Evolutionary conservation across 30 jellyfish, hydroid and myxozoan genomes (phyloP).

Genomic region (Morbakka virulenta): DNA sequence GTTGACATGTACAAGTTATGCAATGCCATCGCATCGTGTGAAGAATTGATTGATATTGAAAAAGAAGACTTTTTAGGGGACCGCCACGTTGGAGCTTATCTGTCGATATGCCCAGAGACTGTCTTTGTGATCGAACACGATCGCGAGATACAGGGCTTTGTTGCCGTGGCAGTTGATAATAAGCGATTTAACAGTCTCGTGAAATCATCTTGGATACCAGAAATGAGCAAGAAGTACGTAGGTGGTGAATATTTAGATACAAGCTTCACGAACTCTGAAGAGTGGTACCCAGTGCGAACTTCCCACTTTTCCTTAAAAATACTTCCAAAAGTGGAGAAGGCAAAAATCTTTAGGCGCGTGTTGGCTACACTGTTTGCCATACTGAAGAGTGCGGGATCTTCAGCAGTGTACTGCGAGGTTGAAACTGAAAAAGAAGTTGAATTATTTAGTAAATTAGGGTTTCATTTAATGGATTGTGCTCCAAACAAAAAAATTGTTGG

Average conservation of each 20-base stretch:
- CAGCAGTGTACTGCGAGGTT: constrained; percentile 58
- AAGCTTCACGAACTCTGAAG: constrained; percentile 36
- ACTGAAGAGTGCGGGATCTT: constrained; percentile 79
- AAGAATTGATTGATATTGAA: constrained; percentile 11
- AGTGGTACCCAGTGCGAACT: constrained; percentile 56
- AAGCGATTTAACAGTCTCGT: constrained; percentile 54
- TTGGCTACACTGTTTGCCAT: constrained; percentile 63
- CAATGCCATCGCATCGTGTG: constrained; percentile 10
- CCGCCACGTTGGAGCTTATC: constrained; percentile 50
- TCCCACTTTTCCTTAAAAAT: constrained; percentile 70
- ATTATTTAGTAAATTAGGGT: constrained; percentile 71
- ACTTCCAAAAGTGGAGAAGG: constrained; percentile 53
- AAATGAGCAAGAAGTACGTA: constrained; percentile 16
- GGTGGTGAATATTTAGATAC: neutral
- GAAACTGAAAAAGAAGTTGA: constrained; percentile 57
- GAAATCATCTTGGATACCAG: constrained; percentile 29
- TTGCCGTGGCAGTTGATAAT: constrained; percentile 88
- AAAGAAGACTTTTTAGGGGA: constrained; percentile 41
- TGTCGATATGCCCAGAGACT: constrained; percentile 60
- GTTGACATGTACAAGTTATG: constrained; percentile 57
- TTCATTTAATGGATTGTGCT: constrained; percentile 33
- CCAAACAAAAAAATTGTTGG: constrained; percentile 12
- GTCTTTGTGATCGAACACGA: constrained; percentile 76
- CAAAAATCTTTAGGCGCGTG: constrained; percentile 65
- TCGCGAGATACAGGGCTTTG: constrained; percentile 82